These are phyloP conservation scores for Dexiosoma caninum DNA, from an alignment of 2,888 invertebrate genomes.

Conservation along the genomic window DNA sequence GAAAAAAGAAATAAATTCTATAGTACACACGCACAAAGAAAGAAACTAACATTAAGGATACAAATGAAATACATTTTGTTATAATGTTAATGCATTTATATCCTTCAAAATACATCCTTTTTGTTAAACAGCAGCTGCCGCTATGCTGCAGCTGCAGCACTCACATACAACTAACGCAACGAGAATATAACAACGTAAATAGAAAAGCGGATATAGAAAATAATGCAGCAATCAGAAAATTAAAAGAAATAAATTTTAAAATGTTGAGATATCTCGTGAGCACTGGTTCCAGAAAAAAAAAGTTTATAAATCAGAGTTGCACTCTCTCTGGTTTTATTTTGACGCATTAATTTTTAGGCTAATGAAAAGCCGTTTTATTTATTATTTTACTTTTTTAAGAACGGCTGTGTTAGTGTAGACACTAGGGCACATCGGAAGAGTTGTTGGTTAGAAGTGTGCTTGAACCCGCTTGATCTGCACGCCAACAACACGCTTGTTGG, in stretches of 20 bases:
- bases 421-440: no score
- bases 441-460: no score
- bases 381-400: no score
- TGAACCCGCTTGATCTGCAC: no score
- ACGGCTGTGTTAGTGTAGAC: no score
- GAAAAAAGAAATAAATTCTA: constrained; percentile 4
- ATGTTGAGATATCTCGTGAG: no score
- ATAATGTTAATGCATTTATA: constrained; percentile 74
- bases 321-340: no score
- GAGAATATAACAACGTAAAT: background rate
- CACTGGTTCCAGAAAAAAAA: no score
- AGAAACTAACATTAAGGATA: constrained; percentile 42
- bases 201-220: background rate
- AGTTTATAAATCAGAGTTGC: no score
- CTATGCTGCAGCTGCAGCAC: constrained; percentile 26
- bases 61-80: constrained; percentile 53
- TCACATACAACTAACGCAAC: background rate
- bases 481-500: no score
- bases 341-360: no score
- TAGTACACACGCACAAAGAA: constrained; percentile 1
- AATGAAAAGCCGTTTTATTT: no score
- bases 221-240: background rate
- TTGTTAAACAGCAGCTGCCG: constrained; percentile 18
- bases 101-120: constrained; percentile 69
- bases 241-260: background rate